Base-by-base conservation (phyloP, 2,797 vertebrate species). In the Lagodon rhomboides region DNA sequence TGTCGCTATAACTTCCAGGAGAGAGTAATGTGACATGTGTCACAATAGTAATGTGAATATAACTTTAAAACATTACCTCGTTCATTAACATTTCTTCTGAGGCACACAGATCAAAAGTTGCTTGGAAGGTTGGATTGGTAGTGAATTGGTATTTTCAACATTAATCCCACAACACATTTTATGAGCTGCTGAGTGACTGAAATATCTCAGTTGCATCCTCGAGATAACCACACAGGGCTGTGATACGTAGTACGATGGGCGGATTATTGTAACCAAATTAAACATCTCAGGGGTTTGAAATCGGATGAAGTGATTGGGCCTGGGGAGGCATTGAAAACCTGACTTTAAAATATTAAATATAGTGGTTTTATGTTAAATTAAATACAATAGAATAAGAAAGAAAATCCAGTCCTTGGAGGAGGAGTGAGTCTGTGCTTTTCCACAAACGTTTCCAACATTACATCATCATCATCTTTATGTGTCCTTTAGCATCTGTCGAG, bases 171-270 rank as follows among this genome's bases (percentile, higher is more conserved):
- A 15, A 22, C 9, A 4, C 18, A 30, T 5, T 15, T 38, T 3
- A 27, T 12, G 0, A 63, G n/a, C 50, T 38, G 44, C 51, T 7
- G 22, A 77, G 51, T 64, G 59, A 64, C 68, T 43, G 74, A 82
- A 64, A 53, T 9, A 53, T 53, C 49, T 0, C 25, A 23, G 60
- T n/a, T 55, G 22, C 59, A 38, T 38, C 38, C 38, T 13, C 4
- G 6, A 38, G 50, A 30, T 9, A 1, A 3, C 3, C 46, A 8
- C 17, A 12, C 22, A 62, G 61, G 47, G 1, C 30, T 62, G 7
- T 51, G 49, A 66, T 38, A n/a, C 20, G 46, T 12, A 23, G 23
- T 30, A 3, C 11, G 9, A 43, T 2, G 0, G 53, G 6, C 2
- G 2, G 10, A 46, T 44, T 46, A 27, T 1, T 18, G n/a, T 12